Base-by-base conservation (phyloP, 2,113 vertebrate genomes). In the Erythrocercus mccallii region DNA sequence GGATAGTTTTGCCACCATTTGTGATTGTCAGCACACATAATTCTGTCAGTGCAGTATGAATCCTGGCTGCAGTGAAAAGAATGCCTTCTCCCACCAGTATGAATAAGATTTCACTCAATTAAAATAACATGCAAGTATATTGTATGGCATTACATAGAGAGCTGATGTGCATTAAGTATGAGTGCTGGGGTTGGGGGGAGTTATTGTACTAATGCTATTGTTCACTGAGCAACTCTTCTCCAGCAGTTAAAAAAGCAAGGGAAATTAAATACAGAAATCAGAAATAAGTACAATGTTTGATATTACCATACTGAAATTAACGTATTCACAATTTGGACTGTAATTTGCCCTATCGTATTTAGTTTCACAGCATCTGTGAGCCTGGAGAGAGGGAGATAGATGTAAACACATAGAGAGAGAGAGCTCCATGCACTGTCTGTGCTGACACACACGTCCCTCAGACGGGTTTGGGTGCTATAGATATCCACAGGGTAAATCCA, bases 21-120 rank as follows among this genome's bases (percentile, higher is more conserved):
- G 68, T 97, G 97, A 97, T 90, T 96, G 96, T 97, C 94, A 95
- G 94, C 90, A 94, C 48, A 33, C 91, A 94, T 61, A 96, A 97
- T 95, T 98, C 96, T 97, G 97, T 95, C 86, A 86, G 90, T 86
- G 69, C 68, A 35, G 73, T 94, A 40, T 93, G 91, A 96, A 91
- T 92, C 93, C 91, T 82, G 95, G 96, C 93, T 96, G 95, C 92
- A 87, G 76, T 94, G 95, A 97, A 96, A 97, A 96, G 70, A 95
- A 90, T 82, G 87, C 86, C 53, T 88, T 96, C 77, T 73, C 79
- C 92, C 76, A 71, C 92, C 92, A 94, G 80, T 90, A 81, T 95
- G 94, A 96, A 97, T 97, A 94, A 96, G 87, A 88, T 94, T 97
- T 95, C 78, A 92, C 53, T 96, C 94, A 93, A 94, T 94, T 97